Evolutionary conservation across 2,113 vertebrate genomes (phyloP), one percentile per base, ranked within the genome.

Genomic region (Sphaerodactylus townsendi): DNA sequence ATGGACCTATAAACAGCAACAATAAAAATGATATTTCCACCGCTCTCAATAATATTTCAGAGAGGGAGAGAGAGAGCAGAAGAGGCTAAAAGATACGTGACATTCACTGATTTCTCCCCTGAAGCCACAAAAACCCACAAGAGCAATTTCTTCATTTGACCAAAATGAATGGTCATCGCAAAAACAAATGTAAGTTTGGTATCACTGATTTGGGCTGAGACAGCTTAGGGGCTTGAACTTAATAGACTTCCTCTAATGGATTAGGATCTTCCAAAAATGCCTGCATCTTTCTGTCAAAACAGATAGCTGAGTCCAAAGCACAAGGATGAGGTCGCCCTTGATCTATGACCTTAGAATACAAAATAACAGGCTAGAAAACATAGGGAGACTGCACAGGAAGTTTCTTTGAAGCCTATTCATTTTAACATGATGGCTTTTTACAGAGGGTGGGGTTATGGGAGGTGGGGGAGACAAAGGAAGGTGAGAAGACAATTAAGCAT

Each of bases 81-180:
- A 86, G 81, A 93, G 92, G 91, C 93, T 94, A 97, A 97, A 95
- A 94, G 95, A 96, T 97, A 93, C n/a, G 93, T 95, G 96, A 96
- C 96, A 96, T 95, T 97, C 96, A 96, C 92, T 91, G 94, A 94
- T 96, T 95, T 94, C 94, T 93, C 90, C 96, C 95, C 95, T 89
- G 94, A 83, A 96, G 97, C 96, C 94, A 96, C 90, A 95, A 90
- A 95, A 95, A 65, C 76, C 81, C 92, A 94, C 90, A 91, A 13
- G 73, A 94, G 93, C 94, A 95, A 94, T 96, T 96, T 96, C 93
- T 96, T 95, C 94, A 96, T 95, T 94, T 94, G 94, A 95, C 94
- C 95, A 95, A 93, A 97, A 96, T 96, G 93, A 95, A 96, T 96
- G 96, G 95, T 96, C 96, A 96, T 94, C 95, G 92, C 91, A 93